Evolutionary conservation across 2,797 vertebrate species (phyloP).

Genomic region (Gymnoscopelus microlampas): DNA sequence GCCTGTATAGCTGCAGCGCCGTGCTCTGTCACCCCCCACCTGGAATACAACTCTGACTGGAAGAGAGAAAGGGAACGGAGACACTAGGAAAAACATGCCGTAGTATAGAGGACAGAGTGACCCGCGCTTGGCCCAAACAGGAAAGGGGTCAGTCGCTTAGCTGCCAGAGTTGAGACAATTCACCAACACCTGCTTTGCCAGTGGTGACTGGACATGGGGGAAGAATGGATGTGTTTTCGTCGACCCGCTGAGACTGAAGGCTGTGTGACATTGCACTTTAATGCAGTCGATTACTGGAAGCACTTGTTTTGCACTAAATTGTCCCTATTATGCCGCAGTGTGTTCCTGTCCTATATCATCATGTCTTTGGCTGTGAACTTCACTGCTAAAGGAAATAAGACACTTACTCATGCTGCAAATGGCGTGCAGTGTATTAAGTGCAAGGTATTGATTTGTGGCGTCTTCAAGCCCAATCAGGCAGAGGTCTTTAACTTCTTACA

Average conservation of each 20-base stretch:
- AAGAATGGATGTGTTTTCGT: constrained; percentile 44
- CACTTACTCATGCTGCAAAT: constrained; percentile 37
- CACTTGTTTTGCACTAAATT: constrained; percentile 26
- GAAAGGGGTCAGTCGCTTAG: constrained; percentile 77
- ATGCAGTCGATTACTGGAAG: constrained; percentile 50
- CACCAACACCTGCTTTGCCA: constrained; percentile 71
- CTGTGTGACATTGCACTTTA: constrained; percentile 38
- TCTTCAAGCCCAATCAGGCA: constrained; percentile 54
- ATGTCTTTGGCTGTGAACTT: background rate
- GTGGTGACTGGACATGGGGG: constrained; percentile 30
- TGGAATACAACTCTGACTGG: constrained; percentile 66
- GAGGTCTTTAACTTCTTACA: constrained; percentile 50
- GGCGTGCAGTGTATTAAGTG: constrained; percentile 46
- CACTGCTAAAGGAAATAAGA: constrained; percentile 5
- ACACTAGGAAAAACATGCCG: constrained; percentile 77
- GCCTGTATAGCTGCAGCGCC: constrained; percentile 63
- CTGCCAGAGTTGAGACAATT: constrained; percentile 77
- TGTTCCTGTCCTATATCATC: constrained; percentile 10
- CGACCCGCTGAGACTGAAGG: constrained; percentile 41
- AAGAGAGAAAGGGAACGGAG: constrained; percentile 54
- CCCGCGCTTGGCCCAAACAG: constrained; percentile 77
- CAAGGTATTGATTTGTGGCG: constrained; percentile 53
- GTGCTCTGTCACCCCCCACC: constrained; percentile 74
- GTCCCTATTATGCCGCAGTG: background rate
- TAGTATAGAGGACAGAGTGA: constrained; percentile 64